Base-by-base conservation (phyloP, 2,888 invertebrate species). In the Drepanosiphum platanoidis region DNA sequence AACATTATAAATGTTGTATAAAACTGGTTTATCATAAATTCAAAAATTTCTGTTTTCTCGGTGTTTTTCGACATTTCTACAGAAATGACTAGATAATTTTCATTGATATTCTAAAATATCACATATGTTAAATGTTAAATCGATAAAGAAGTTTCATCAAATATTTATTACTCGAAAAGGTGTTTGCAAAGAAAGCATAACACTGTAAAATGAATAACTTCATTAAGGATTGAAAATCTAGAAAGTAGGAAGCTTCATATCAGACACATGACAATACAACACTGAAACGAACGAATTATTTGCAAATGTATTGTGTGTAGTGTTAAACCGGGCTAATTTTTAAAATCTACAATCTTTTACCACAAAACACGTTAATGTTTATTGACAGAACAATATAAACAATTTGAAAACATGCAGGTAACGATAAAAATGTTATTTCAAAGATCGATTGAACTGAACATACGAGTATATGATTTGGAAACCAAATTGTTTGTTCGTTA, bases 201-300 rank as follows among this genome's bases (percentile, higher is more conserved):
- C n/a, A 52, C n/a, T 34, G 5, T n/a, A 52, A 5, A 22, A 34
- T 13, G 22, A 27, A 74, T 52, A n/a, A 52, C n/a, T 74, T 8
- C 2, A 46, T 46, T 46, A 15, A 52, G 32, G 18, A 13, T 30
- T 11, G 1, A 77, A 13, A 58, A 77, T 3, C 36, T 32, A 61
- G 58, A 77, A 61, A 61, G 27, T 34, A 34, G 36, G 36, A 61
- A 77, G 68, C 30, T 30, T 9, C 22, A 64, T 30, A 34, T 34
- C 77, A 18, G 27, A 64, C 79, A 32, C n/a, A 32, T 68, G 79
- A 79, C 42, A 68, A 42, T 42, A 11, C 13, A 66, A 77, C 8
- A 32, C 66, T 66, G 22, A 42, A 79, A 46, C 68, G 13, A 68
- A 32, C n/a, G 18, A n/a, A 68, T 79, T 68, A 79, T 68, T 66